Evolutionary conservation across 2,113 vertebrate species (phyloP).

Genomic region (Cathartes aura): DNA sequence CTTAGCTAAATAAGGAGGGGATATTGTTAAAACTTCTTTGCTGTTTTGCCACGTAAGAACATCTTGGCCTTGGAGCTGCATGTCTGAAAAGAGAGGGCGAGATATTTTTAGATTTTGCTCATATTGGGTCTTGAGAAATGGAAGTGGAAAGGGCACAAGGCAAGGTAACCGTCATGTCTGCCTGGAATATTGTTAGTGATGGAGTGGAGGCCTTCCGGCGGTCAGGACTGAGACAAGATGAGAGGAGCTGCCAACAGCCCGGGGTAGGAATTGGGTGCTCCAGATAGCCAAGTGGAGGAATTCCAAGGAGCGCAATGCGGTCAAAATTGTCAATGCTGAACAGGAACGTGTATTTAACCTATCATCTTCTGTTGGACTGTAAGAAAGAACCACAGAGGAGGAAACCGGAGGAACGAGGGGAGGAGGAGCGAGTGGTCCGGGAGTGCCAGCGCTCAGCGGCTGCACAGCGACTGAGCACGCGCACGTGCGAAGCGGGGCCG

Average conservation of each 20-base stretch:
- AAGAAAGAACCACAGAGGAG: accelerated
- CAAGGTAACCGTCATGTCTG: accelerated
- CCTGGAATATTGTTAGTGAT: accelerated
- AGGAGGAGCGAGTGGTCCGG: too few relatives aligned
- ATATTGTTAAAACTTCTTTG: too few relatives aligned
- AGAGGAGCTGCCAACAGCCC: background rate
- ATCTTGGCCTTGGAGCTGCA: background rate
- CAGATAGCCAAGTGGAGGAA: accelerated
- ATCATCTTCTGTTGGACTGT: accelerated
- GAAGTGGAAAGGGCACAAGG: background rate
- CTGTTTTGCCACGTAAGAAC: background rate
- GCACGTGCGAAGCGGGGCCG: too few relatives aligned
- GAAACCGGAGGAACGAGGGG: background rate
- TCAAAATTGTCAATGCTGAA: accelerated
- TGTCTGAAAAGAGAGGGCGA: accelerated
- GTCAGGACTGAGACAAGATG: accelerated
- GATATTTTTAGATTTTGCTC: background rate
- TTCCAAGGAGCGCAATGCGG: accelerated
- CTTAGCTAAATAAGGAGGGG: background rate
- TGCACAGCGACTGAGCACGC: too few relatives aligned
- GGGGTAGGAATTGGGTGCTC: background rate
- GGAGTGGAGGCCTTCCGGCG: accelerated
- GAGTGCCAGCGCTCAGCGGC: too few relatives aligned
- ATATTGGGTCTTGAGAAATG: accelerated
- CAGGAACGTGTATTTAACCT: accelerated